Base-by-base conservation (phyloP, 1,140 invertebrate species). In the Cydia strobilella region DNA sequence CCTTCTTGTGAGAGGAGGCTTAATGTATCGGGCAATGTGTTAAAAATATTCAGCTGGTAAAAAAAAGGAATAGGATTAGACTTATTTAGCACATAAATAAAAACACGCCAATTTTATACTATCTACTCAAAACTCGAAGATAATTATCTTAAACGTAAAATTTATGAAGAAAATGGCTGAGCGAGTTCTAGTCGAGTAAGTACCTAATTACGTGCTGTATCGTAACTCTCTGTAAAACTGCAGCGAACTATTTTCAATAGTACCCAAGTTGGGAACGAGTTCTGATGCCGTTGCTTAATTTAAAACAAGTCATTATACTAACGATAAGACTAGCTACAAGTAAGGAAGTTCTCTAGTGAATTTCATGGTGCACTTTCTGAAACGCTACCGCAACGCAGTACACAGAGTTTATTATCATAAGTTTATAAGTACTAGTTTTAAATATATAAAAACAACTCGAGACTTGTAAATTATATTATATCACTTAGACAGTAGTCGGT, bases 241-340 rank as follows among this genome's bases (percentile, higher is more conserved):
- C 54, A 23, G 54, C 9, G 54, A 59, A 23, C 54, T 20, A 23
- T 59, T 59, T 59, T 59, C 54, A 59, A 59, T 59, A 23, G 54
- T 23, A 23, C 20, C 54, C 7, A 59, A 59, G 54, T 59, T 59
- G 54, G 54, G 20, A 59, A 59, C 51, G 51, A 59, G 54, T 59
- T 59, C 54, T 7, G 54, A 23, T 59, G 18, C 54, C 18, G 54
- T 3, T 59, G 54, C 20, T 59, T 59, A 59, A 59, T 59, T 59
- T 59, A 59, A 59, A 59, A 23, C 54, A 59, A 59, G 54, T 59
- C 54, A 59, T 59, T 59, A 59, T n/a, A 23, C 54, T 59, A 59
- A 59, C 20, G 54, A 59, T 59, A 59, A 59, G 54, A 59, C 54
- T 59, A 23, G 54, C 20, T 59, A 59, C 12, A 59, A 59, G 54